phyloP scores from a whole-genome alignment of 2,888 invertebrate species.

The Mythimna impura region DNA sequence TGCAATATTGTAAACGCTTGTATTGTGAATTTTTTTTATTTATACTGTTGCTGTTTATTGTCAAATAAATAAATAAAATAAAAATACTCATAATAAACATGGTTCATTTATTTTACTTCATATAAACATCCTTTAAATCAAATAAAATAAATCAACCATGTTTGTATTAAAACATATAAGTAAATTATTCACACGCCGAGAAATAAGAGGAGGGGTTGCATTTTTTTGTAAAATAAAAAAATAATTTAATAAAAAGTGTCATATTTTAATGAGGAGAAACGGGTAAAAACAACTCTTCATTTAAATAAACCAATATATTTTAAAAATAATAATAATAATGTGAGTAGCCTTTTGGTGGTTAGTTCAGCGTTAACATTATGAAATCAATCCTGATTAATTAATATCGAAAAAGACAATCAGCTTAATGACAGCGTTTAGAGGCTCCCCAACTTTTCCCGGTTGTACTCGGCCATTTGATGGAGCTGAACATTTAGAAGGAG shows the following conservation, averaged over 20 bases:
- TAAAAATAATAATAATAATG: not conserved
- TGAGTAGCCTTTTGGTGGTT: not conserved
- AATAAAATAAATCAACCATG: not conserved
- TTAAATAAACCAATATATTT: not conserved
- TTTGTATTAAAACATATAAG: not conserved
- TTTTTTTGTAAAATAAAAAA: constrained; percentile 41
- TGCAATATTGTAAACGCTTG: too few species aligned
- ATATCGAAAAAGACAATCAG: not conserved
- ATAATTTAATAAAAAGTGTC: constrained; percentile 38
- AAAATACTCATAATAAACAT: too few species aligned
- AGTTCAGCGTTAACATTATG: not conserved
- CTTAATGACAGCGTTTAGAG: not conserved
- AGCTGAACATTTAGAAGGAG: too few species aligned
- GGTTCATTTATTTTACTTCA: too few species aligned
- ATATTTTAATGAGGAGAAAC: constrained; percentile 20
- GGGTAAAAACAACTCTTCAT: not conserved
- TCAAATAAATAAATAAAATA: too few species aligned
- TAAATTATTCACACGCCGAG: constrained; percentile 7
- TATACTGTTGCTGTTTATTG: too few species aligned
- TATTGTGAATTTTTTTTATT: too few species aligned
- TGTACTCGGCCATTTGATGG: too few species aligned
- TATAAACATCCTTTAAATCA: not conserved
- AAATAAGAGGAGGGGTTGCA: not conserved
- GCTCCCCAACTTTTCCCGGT: not conserved
- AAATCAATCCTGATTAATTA: too few species aligned